Base-by-base conservation (phyloP, 2,797 vertebrate genomes). In the Semaprochilodus insignis region DNA sequence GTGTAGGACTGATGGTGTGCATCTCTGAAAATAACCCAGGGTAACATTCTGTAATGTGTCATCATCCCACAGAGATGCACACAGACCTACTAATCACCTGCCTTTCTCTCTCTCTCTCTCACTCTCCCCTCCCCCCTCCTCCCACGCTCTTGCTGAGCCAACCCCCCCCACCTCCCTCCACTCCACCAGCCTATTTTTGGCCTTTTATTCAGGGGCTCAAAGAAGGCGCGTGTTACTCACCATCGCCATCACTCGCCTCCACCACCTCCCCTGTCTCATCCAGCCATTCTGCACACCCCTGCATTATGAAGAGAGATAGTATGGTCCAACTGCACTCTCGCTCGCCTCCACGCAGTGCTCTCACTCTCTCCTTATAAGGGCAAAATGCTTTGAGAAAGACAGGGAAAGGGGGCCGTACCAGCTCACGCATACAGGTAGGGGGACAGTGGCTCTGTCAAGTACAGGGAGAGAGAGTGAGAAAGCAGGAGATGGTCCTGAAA, bases 361-460 rank as follows among this genome's bases (percentile, higher is more conserved):
- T 90, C 88, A 86, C 90, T 95, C 93, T 93, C 92, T 94, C 95
- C 95, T 95, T 96, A 94, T 95, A 96, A 95, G 95, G 95, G 90
- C 91, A 96, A 95, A 95, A 95, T 93, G 83, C 94, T 95, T 92
- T 94, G 94, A 94, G 91, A 93, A 92, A 92, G 89, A 90, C 91
- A 91, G 83, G 76, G 88, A 87, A 90, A 88, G 77, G 89, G 87
- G 94, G 90, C 87, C 70, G 91, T 92, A 93, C 93, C 93, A 95
- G 92, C 70, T 66, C 67, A 83, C 81, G 76, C 89, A 87, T 83
- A 90, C 91, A 94, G 92, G 93, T 94, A 91, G 92, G 93, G 90
- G 91, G 88, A 89, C 87, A 76, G 86, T 77, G 48, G 51, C 63
- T 82, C 79, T 86, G 80, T 89, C 40, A 0, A 67, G 85, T 70